Conservation (phyloP, 1,140 invertebrate species). For the Agrypnia vestita region DNA sequence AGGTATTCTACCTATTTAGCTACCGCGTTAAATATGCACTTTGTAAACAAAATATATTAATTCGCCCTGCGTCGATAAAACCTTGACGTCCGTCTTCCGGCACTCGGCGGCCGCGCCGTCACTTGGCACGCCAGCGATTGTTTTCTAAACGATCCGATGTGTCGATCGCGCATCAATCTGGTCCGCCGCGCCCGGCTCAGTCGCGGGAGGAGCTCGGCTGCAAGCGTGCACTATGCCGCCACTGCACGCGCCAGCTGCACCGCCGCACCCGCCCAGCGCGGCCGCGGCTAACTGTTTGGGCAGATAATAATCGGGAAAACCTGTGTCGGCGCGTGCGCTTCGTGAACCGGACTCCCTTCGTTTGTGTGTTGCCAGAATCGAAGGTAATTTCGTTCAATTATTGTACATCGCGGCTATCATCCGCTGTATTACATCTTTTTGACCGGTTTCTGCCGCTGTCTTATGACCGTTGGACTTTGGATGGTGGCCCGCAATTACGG, state of each 20-base stretch:
- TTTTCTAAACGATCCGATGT: slow-evolving; percentile 43
- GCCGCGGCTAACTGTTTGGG: neutral
- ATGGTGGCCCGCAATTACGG: no score
- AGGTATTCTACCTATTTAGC: no score
- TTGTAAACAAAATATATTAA: no score
- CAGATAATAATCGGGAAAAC: slow-evolving; percentile 27
- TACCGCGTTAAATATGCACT: no score
- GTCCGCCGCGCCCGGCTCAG: neutral
- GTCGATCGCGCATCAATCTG: slow-evolving; percentile 46
- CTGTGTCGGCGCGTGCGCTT: slow-evolving; percentile 25
- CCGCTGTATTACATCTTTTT: no score
- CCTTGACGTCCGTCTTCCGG: slow-evolving; percentile 33
- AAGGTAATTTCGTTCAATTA: neutral
- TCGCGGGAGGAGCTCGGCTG: slow-evolving; percentile 19
- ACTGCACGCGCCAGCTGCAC: neutral
- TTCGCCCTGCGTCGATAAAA: neutral
- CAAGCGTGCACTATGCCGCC: slow-evolving; percentile 17
- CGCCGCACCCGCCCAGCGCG: neutral
- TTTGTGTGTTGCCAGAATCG: slow-evolving; percentile 28
- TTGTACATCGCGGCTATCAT: neutral
- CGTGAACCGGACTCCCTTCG: neutral
- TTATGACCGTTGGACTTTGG: no score
- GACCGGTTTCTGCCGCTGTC: neutral
- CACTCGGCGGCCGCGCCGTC: neutral
- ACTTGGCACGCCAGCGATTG: slow-evolving; percentile 52